phyloP scores from a whole-genome alignment of 2,797 vertebrate species.

The Mormyrus hasselquistii region DNA sequence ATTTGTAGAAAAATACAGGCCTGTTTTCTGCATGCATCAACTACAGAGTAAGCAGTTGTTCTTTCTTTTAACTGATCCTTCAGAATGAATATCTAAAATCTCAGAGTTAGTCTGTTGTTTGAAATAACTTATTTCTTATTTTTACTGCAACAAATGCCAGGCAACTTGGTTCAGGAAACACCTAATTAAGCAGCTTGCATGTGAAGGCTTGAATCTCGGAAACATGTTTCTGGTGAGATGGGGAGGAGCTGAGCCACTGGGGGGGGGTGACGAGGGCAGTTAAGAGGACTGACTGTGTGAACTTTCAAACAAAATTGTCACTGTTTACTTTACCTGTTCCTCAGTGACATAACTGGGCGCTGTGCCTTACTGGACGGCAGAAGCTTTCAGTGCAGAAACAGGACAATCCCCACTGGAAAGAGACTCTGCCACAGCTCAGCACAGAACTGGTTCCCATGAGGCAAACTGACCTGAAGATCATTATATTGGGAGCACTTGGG shows the following conservation, averaged over 20 bases:
- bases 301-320: not conserved
- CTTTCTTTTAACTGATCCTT: not conserved
- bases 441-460: constrained; percentile 45
- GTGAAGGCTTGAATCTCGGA: not conserved
- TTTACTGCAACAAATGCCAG: not conserved
- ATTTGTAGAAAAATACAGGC: not conserved
- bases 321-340: not conserved
- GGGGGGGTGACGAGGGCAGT: not conserved
- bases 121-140: not conserved
- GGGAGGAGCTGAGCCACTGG: not conserved
- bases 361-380: not conserved
- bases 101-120: not conserved
- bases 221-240: not conserved
- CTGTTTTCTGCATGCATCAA: not conserved
- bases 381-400: not conserved
- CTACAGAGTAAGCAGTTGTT: not conserved
- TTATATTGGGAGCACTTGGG: constrained; percentile 68
- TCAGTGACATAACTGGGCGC: not conserved
- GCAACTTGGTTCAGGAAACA: not conserved
- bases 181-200: not conserved
- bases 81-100: not conserved
- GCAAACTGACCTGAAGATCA: constrained; percentile 69
- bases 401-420: not conserved
- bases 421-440: not conserved
- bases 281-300: not conserved